Evolutionary conservation across 1,140 invertebrate species (phyloP).

Genomic region (Formica exsecta): DNA sequence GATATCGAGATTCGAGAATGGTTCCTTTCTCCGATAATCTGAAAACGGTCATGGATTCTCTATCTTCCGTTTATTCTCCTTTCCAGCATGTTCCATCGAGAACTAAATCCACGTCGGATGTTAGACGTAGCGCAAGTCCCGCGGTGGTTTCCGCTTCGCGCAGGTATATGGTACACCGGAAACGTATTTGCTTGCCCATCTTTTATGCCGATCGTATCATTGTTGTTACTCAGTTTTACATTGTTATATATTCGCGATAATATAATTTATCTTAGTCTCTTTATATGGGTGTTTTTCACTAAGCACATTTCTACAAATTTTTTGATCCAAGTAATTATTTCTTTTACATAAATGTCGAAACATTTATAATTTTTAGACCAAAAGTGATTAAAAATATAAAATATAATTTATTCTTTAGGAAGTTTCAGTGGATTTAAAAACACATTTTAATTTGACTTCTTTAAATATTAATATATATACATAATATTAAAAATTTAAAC

Average conservation of each 20-base stretch:
- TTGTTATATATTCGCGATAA: not conserved
- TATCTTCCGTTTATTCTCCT: conserved; percentile 32
- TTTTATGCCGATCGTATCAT: conserved; percentile 7
- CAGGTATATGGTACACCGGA: conserved; percentile 31
- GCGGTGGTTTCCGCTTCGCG: conserved; percentile 24
- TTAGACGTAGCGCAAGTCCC: conserved; percentile 39
- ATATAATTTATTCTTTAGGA: not conserved
- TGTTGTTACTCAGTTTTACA: not conserved
- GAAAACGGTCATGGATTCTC: conserved; percentile 15
- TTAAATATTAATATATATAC: conserved; percentile 2
- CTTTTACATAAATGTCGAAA: not conserved
- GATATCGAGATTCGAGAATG: conserved; percentile 31
- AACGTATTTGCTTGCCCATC: conserved; percentile 29
- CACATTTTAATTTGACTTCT: not conserved
- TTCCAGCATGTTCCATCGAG: conserved; percentile 35
- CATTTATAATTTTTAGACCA: not conserved
- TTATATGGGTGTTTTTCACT: not conserved
- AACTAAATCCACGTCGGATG: conserved; percentile 64
- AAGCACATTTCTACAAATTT: no score
- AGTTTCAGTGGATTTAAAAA: not conserved
- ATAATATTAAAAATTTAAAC: not conserved
- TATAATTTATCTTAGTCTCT: conserved; percentile 9
- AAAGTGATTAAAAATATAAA: not conserved
- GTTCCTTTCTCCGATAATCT: conserved; percentile 31
- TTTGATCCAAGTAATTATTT: not conserved